phyloP scores from a whole-genome alignment of 1,140 invertebrate species.

The Habropoda laboriosa region DNA sequence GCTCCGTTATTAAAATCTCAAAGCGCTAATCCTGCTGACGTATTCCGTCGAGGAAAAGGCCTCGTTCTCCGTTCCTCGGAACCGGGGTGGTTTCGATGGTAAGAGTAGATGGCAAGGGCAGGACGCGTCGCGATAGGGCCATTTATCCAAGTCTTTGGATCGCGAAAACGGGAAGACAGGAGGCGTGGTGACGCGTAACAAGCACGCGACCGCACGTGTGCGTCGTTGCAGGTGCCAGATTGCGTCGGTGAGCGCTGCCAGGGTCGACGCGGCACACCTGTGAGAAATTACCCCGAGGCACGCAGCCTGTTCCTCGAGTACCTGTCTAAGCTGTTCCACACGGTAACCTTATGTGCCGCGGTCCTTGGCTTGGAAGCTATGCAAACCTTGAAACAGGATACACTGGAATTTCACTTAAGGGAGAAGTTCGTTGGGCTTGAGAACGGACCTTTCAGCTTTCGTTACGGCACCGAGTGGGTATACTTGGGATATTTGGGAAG shows the following conservation, averaged over 20 bases:
- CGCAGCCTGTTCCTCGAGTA: slow-evolving; percentile 56
- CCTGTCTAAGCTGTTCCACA: slow-evolving; percentile 43
- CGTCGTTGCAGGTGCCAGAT: slow-evolving; percentile 63
- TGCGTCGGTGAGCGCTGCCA: slow-evolving; percentile 51
- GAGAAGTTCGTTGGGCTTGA: background rate
- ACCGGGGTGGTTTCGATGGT: too few species aligned
- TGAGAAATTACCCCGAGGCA: slow-evolving; percentile 69
- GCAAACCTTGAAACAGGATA: slow-evolving; percentile 55
- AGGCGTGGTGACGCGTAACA: slow-evolving; percentile 25
- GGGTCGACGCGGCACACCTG: slow-evolving; percentile 56
- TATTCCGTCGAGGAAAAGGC: background rate
- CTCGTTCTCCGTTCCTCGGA: background rate
- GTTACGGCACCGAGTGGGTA: too few species aligned
- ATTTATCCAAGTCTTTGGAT: slow-evolving; percentile 31
- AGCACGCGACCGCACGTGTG: slow-evolving; percentile 17
- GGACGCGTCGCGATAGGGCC: background rate
- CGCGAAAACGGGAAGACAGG: slow-evolving; percentile 18
- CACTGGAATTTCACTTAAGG: slow-evolving; percentile 42
- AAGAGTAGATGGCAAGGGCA: background rate
- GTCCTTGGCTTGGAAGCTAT: slow-evolving; percentile 20
- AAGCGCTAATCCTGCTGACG: background rate
- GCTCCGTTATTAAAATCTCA: slow-evolving; percentile 1
- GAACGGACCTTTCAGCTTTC: background rate
- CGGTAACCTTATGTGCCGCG: slow-evolving; percentile 41
- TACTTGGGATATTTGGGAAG: too few species aligned